Evolutionary conservation across 2,113 vertebrate species (phyloP), one percentile per base, ranked within the genome.

Genomic region (Tupaia chinensis): DNA sequence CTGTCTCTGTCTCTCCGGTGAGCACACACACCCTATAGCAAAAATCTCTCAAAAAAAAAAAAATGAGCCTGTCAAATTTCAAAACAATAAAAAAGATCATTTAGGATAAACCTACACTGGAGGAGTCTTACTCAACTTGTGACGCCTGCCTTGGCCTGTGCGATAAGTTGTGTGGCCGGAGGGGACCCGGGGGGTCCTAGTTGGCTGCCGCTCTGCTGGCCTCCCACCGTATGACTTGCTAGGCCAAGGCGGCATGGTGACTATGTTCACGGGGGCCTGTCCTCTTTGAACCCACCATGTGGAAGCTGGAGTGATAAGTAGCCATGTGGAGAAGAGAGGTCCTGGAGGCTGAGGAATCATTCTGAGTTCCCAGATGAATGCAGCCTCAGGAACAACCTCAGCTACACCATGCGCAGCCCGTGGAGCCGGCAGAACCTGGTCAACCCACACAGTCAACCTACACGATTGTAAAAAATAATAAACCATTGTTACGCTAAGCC

Each of bases 401-500:
- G 63, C 3, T 29, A 78, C 10, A 89, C 54, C 68, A 58, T 19
- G 34, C 65, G 86, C 58, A 72, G 58, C 60, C 69, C 85, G 78
- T 70, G 86, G 65, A 72, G 58, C 60, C 69, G 85, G 78, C 90
- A 74, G 74, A 78, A 65, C 72, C 56, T 22, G 74, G 32, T 81
- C 32, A 34, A 91, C 69, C 82, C 83, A 94, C 68, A 70, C 82
- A n/a, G n/a, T n/a, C n/a, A n/a, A n/a, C n/a, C n/a, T n/a, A n/a
- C n/a, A n/a, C n/a, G 56, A 32, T 11, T 81, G 65, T 86, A 79
- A 84, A 85, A 79, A 68, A 90, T 79, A 93, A 79, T 58, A 85
- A 92, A 66, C 82, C 68, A 89, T 60, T 61, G 74, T 86, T 95
- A 92, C 90, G 92, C 58, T 85, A 96, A 91, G 68, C 63, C 79